Base-by-base conservation (phyloP, 2,113 vertebrate genomes). In the Arenaria interpres region DNA sequence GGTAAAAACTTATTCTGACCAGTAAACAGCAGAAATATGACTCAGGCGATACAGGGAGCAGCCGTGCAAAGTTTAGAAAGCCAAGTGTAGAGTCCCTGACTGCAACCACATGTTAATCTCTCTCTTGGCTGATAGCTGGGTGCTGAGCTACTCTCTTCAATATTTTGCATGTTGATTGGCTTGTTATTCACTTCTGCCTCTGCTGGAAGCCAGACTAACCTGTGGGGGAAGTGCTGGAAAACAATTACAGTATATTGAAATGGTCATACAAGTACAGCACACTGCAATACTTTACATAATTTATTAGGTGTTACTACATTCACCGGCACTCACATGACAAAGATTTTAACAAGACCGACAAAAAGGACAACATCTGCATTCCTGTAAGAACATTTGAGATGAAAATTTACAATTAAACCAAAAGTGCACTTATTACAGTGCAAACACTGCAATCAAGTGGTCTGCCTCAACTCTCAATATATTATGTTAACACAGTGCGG, bases 141-240 rank as follows among this genome's bases (percentile, higher is more conserved):
- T 27, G 81, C 93, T 78, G 82, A 76, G 92, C 87, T 83, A 24
- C 92, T 85, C 79, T 78, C 87, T 37, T 93, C 96, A 93, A 68
- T 85, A 96, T 93, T 96, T 93, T 89, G 94, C 90, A 96, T 95
- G 91, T 83, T 96, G 97, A 97, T 96, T 94, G 94, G 92, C 85
- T 97, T 97, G 94, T 97, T 95, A 97, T 87, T 97, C 96, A 92
- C 96, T 97, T 95, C 85, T 96, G 86, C 77, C 95, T 94, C 96
- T 88, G 95, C 14, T 97, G 96, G 96, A 97, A 97, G 95, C 83
- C 96, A 94, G 95, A 74, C 88, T 91, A 95, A 97, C 95, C 96
- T 93, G 96, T 94, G 83, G 80, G 97, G 92, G 94, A 93, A 97
- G 91, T 48, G 80, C 20, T 87, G 80, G 92, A 94, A 96, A 97